A percentile compares a stretch with the other conserved stretches of the same genome.
phyloP scores from a whole-genome alignment of 2,888 invertebrate genomes.

The Drosophila mimica region DNA sequence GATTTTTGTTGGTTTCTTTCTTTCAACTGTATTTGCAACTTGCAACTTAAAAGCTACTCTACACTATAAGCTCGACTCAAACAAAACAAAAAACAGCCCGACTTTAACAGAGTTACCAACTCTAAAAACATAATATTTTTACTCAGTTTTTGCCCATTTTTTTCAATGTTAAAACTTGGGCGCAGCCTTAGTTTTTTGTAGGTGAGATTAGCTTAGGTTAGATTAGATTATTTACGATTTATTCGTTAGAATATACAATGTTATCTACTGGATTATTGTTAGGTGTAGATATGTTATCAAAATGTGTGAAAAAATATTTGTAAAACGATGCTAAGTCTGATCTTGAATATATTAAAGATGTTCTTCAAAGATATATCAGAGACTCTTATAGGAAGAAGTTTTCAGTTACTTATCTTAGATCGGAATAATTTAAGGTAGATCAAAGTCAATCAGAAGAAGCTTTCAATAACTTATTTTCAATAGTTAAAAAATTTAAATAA shows the following conservation, averaged over 20 bases:
- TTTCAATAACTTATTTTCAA: not conserved
- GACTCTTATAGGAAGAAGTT: not conserved
- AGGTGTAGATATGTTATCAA: not conserved
- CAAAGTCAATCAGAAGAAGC: not conserved
- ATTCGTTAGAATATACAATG: not conserved
- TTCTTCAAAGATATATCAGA: not conserved
- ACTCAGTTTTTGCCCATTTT: not conserved
- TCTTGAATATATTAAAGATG: not conserved
- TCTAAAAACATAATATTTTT: not conserved
- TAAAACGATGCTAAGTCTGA: not conserved
- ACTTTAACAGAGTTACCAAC: not conserved
- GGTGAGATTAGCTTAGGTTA: not conserved
- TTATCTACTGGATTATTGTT: not conserved
- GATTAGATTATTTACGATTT: not conserved
- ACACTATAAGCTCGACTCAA: not conserved
- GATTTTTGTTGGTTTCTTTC: slow-evolving; percentile 38
- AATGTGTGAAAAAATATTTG: not conserved
- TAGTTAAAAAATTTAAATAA: not conserved
- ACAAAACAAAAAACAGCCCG: not conserved
- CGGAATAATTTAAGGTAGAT: not conserved
- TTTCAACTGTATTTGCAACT: slow-evolving; percentile 31
- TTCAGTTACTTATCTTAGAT: not conserved
- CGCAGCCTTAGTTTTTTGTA: not conserved
- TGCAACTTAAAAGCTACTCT: slow-evolving; percentile 21
- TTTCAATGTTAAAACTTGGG: not conserved